Evolutionary conservation across 2,888 invertebrate species (phyloP).

Genomic region (Drosophila cyrtoloma): DNA sequence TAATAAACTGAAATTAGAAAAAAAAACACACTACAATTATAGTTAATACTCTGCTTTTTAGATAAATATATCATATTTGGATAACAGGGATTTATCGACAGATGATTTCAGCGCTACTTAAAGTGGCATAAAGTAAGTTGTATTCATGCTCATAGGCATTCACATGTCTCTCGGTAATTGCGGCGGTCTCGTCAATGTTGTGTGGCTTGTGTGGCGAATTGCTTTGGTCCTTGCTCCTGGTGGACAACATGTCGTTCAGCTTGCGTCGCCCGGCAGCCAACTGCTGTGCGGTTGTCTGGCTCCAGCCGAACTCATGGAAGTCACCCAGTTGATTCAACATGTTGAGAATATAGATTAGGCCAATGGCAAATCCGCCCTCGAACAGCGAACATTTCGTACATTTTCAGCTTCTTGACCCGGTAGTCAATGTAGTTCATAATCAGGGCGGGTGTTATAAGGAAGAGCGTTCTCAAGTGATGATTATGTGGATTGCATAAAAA

Average conservation of each 20-base stretch:
- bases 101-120: constrained; percentile 97
- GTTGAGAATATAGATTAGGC: constrained; percentile 95
- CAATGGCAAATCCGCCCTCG: constrained; percentile 99
- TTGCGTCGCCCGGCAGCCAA: constrained; percentile 88
- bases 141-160: constrained; percentile 93
- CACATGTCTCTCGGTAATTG: constrained; percentile 94
- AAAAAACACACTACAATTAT: not conserved
- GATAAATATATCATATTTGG: not conserved
- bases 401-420: no score
- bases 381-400: no score
- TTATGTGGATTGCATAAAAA: constrained; percentile 95
- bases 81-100: constrained; percentile 88
- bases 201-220: constrained; percentile 28
- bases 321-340: constrained; percentile 94
- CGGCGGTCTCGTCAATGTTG: constrained; percentile 88
- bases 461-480: constrained; percentile 95
- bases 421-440: no score
- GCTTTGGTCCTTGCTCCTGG: constrained; percentile 85
- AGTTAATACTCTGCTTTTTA: not conserved
- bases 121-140: constrained; percentile 94
- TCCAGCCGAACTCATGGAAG: constrained; percentile 98
- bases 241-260: constrained; percentile 86
- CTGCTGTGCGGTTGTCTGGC: constrained; percentile 92
- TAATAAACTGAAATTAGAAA: constrained; percentile 60
- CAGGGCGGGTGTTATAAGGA: constrained; percentile 95